phyloP scores from a whole-genome alignment of 2,797 vertebrate genomes.

The Danionella dracula region DNA sequence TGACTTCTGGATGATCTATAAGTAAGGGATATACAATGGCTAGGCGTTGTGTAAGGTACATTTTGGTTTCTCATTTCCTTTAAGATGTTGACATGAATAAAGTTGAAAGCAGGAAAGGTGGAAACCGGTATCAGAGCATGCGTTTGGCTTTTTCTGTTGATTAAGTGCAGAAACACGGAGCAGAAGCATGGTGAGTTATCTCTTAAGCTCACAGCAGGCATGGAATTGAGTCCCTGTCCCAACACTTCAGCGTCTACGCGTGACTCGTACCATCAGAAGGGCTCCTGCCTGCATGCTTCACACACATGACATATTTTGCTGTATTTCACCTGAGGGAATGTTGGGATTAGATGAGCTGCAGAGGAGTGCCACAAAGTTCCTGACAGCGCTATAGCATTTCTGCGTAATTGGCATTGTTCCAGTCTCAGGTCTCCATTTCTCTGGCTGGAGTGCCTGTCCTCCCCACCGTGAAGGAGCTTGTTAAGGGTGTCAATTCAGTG shows the following conservation, averaged over 20 bases:
- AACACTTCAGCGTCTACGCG: background rate
- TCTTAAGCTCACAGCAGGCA: constrained; percentile 3
- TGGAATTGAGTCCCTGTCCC: background rate
- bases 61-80: too few relatives aligned
- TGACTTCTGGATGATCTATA: too few relatives aligned
- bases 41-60: too few relatives aligned
- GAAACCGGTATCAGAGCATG: background rate
- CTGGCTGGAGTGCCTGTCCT: constrained; percentile 10
- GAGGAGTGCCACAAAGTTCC: constrained; percentile 25
- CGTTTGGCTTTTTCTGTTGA: background rate
- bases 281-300: constrained; percentile 29
- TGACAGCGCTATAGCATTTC: constrained; percentile 31
- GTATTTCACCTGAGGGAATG: constrained; percentile 26
- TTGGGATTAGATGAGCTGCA: constrained; percentile 41
- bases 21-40: too few relatives aligned
- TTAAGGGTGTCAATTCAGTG: constrained; percentile 29
- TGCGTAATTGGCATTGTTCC: constrained; percentile 48
- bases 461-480: constrained; percentile 39
- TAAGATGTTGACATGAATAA: background rate
- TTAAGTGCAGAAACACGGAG: background rate
- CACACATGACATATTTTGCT: constrained; percentile 21
- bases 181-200: background rate
- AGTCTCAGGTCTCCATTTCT: constrained; percentile 34
- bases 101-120: background rate
- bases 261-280: constrained; percentile 21